Conservation (phyloP, 2,113 vertebrate genomes). For the Xerus inauris region DNA sequence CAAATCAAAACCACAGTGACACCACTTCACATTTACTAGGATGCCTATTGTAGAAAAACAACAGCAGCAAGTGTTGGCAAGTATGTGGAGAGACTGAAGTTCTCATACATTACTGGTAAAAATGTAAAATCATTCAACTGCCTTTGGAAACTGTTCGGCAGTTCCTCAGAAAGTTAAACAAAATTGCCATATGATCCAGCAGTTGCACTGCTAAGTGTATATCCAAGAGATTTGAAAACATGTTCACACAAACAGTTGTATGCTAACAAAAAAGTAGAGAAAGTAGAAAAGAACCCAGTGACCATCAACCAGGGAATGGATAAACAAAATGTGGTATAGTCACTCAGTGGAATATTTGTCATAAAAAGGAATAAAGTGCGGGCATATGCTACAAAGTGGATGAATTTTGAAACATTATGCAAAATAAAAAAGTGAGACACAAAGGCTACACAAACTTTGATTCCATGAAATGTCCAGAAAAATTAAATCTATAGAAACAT, state of each 20-base stretch:
- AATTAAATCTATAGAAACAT: not conserved
- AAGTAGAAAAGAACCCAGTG: not conserved
- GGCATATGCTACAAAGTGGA: not conserved
- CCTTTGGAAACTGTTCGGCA: conserved; percentile 11
- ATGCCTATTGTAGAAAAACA: not conserved
- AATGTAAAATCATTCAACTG: not conserved
- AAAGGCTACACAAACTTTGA: not conserved
- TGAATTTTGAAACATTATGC: not conserved
- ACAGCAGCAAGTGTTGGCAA: not conserved
- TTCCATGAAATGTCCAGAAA: not conserved
- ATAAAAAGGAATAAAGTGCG: conserved; percentile 30
- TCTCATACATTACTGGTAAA: not conserved
- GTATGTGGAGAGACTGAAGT: not conserved
- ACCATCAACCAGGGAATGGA: not conserved
- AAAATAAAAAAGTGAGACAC: not conserved
- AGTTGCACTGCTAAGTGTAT: not conserved
- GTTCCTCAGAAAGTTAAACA: conserved; percentile 33
- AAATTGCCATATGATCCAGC: not conserved
- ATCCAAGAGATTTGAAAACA: conserved; percentile 3
- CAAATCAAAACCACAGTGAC: conserved; percentile 31
- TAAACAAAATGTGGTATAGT: not conserved
- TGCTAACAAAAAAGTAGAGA: not conserved
- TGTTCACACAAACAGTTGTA: not conserved
- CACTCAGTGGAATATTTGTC: not conserved
- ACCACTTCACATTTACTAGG: not conserved